Evolutionary conservation across 2,113 vertebrate genomes (phyloP), one percentile per base, ranked within the genome.

Genomic region (zebrafish (Danio rerio)): DNA sequence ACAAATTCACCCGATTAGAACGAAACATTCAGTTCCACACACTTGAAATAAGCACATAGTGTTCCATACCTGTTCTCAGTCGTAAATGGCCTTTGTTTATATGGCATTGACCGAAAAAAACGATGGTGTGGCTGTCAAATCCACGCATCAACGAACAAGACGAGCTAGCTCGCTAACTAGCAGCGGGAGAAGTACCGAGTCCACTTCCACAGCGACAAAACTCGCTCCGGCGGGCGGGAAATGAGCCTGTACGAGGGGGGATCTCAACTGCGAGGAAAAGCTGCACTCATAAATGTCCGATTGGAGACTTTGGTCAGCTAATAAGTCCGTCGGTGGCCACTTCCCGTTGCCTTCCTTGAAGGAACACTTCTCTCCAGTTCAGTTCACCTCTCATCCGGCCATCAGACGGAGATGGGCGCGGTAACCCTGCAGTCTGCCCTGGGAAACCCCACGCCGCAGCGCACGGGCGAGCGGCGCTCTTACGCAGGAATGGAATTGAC

Each of bases 361-460:
- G 84, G 84, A 87, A 61, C 86, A 56, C 82, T 85, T 78, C 72
- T 81, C 84, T 85, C 82, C 84, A 72, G 63, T 83, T 79, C 83
- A 84, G 63, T 83, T 79, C 85, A 85, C 85, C 84, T 86, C 87
- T 90, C 88, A 88, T 83, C 90, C 92, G 88, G 91, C 92, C 92
- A 93, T 93, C 90, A 89, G 93, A 89, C 89, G 86, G 87, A 78
- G 91, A 93, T 94, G 94, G 94, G 94, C 93, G 94, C 93, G 94
- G 94, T 94, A 90, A 95, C 94, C 94, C 93, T 95, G 94, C 94
- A 92, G 85, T 92, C 81, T 79, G 91, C 87, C 74, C 85, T 83
- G 91, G 94, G 94, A 95, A 94, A 95, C 94, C 94, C 94, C 93
- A 90, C 91, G 90, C 86, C 89, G 91, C 90, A 89, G 89, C 58